Evolutionary conservation across 1,140 invertebrate genomes (phyloP).

Genomic region (Harlomillsia oculata): DNA sequence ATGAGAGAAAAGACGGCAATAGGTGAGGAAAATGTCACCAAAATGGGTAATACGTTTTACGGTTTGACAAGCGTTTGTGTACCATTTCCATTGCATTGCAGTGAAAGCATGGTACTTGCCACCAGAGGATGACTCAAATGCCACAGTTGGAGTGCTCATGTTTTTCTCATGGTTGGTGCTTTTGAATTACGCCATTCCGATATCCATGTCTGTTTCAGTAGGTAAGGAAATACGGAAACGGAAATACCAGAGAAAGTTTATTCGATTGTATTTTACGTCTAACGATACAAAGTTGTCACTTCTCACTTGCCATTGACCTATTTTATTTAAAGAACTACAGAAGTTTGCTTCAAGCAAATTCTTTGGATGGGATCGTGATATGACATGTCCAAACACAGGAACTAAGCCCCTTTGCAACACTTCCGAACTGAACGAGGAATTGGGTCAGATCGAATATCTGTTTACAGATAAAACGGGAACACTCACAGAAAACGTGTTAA

Average conservation of each 20-base stretch:
- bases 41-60: no score
- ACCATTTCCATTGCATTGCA: background rate
- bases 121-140: background rate
- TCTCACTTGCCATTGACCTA: background rate
- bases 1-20: background rate
- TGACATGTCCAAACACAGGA: constrained; percentile 45
- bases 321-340: constrained; percentile 49
- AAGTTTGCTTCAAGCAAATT: constrained; percentile 57
- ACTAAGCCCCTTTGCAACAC: constrained; percentile 51
- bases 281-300: background rate
- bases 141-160: background rate
- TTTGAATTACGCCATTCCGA: constrained; percentile 59
- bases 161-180: constrained; percentile 46
- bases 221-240: constrained; percentile 44
- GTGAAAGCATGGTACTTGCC: constrained; percentile 9
- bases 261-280: background rate
- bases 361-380: constrained; percentile 53
- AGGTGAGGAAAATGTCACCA: background rate
- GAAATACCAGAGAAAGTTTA: background rate
- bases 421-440: constrained; percentile 58
- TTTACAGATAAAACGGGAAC: constrained; percentile 67
- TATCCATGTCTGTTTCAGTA: constrained; percentile 58
- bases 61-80: background rate
- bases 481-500: constrained; percentile 60
- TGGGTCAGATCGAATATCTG: constrained; percentile 49